Base-by-base conservation (phyloP, 2,113 vertebrate species). In the Entomyzon cyanotis region DNA sequence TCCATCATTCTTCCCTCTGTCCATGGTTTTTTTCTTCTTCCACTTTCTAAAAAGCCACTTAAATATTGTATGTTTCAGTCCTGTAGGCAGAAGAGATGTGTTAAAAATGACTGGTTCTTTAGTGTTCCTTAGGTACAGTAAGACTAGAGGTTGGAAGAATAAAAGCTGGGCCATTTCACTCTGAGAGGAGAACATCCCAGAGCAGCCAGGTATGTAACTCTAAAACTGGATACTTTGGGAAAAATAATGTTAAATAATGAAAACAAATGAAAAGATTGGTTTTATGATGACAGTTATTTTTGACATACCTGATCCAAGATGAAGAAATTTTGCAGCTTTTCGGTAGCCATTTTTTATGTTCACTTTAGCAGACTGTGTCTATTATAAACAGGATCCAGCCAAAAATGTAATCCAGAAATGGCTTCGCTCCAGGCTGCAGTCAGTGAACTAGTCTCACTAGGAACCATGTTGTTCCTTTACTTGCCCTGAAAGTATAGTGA, bases 91-190 rank as follows among this genome's bases (percentile, higher is more conserved):
- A 76, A 79, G 78, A 84, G 7, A 69, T 84, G 46, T 47, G 7
- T 60, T 92, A 15, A 27, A 95, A 86, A 33, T 81, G 55, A 84
- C 53, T 88, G 50, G 33, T 92, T 89, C 90, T 94, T 55, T 64
- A 99, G 99, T 99, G 98, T 97, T 99, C 98, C 50, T 96, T 99
- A 92, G 99, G 99, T 87, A 98, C 99, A 3, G 98, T 99, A 53
- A 98, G 97, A 82, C 96, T 99, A 97, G 99, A 99, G 90, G 98
- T 99, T 5, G 99, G 99, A 94, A 97, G 99, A 97, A 98, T 99
- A 94, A 99, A 99, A 96, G 97, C 99, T 5, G 98, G 99, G 2
- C 98, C 99, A 1, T 99, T 99, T 95, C 99, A 99, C 93, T 99
- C 99, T 7, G 99, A 99, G 96, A 98, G 99, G 80, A 98, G 99